Percentiles rank a stretch among this genome's conserved stretches.
phyloP scores from a whole-genome alignment of 2,888 invertebrate genomes.

The Sthenelais limicola region DNA sequence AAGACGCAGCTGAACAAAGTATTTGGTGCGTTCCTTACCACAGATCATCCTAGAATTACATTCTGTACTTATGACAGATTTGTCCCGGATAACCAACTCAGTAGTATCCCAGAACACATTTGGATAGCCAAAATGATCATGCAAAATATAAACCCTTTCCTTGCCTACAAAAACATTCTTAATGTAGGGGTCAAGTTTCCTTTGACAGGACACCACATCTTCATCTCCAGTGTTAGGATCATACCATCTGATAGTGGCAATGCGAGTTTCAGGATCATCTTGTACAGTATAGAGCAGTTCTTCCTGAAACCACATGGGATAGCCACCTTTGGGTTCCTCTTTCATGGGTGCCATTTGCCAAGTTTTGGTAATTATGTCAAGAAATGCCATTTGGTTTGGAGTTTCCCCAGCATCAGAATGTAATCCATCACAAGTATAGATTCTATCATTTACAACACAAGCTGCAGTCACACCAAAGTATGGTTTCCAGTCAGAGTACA shows the following conservation, averaged over 20 bases:
- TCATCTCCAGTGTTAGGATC: slow-evolving; percentile 1
- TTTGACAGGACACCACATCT: slow-evolving; percentile 2
- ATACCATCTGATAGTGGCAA: slow-evolving; percentile 4
- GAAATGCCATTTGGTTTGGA: slow-evolving; percentile 10
- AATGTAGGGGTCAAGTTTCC: too few relatives aligned
- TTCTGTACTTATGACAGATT: too few relatives aligned
- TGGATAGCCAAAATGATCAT: too few relatives aligned
- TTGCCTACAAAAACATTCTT: too few relatives aligned
- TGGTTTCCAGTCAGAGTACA: slow-evolving; percentile 11
- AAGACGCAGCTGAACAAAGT: too few relatives aligned
- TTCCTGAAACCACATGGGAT: slow-evolving; percentile 16
- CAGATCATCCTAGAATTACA: too few relatives aligned
- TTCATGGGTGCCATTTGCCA: neutral
- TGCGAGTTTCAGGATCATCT: slow-evolving; percentile 2
- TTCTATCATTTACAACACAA: slow-evolving; percentile 4
- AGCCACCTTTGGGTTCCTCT: slow-evolving; percentile 9
- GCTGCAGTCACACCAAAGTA: slow-evolving; percentile 16
- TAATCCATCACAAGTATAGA: slow-evolving; percentile 17
- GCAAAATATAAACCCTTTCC: too few relatives aligned
- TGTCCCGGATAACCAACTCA: too few relatives aligned
- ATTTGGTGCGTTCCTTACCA: too few relatives aligned
- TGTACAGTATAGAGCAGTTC: slow-evolving; percentile 3
- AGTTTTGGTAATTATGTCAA: neutral
- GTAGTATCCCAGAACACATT: too few relatives aligned
- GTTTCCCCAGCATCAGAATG: slow-evolving; percentile 15